Conservation (phyloP, 1,140 invertebrate species). For the Frieseomelitta varia region DNA sequence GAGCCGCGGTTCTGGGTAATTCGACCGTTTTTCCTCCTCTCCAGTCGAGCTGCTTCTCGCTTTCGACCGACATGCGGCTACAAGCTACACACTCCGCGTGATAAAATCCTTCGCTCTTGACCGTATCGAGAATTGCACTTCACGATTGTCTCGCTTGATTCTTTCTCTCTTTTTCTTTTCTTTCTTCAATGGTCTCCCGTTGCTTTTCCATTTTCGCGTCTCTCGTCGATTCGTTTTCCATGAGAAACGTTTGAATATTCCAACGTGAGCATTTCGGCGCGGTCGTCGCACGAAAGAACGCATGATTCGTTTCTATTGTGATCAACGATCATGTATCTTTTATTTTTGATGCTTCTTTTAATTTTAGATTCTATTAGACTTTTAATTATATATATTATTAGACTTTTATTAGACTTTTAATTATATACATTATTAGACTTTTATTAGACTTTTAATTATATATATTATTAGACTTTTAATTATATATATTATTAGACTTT, state of each 20-base stretch:
- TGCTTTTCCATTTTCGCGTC: neutral
- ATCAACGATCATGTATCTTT: neutral
- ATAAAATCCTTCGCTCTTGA: constrained; percentile 24
- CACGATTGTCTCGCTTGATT: neutral
- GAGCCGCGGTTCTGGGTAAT: constrained; percentile 15
- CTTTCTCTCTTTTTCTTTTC: neutral
- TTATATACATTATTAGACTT: too few species aligned
- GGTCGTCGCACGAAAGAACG: neutral
- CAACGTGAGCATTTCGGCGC: too few species aligned
- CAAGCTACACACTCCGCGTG: constrained; percentile 17
- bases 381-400: too few species aligned
- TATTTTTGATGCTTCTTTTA: too few species aligned
- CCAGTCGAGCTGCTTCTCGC: neutral
- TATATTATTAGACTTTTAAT: too few species aligned
- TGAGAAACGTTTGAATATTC: neutral
- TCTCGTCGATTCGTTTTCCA: too few species aligned
- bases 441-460: too few species aligned
- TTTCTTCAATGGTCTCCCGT: neutral
- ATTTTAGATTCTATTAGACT: too few species aligned
- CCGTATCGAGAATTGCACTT: neutral
- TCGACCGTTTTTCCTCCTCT: constrained; percentile 22
- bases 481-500: too few species aligned
- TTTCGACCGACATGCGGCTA: neutral
- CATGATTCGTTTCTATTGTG: too few species aligned
- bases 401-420: too few species aligned